phyloP scores from a whole-genome alignment of 2,113 vertebrate genomes.

The Sceloporus tristichus region DNA sequence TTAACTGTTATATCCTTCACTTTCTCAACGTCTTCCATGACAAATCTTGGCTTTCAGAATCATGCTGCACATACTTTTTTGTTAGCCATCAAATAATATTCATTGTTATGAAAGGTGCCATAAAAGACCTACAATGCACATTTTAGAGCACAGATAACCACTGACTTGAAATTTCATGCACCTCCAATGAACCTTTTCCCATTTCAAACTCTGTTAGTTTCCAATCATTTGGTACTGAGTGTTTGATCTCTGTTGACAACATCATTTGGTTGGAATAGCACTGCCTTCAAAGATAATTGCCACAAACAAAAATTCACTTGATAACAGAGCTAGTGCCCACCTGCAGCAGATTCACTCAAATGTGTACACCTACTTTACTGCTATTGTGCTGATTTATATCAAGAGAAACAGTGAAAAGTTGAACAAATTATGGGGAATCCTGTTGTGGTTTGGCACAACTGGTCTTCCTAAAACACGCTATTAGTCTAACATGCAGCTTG shows the following conservation, averaged over 20 bases:
- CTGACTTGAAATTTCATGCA: conserved; percentile 34
- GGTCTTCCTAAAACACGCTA: neutral
- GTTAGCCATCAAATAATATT: conserved; percentile 54
- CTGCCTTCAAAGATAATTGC: accelerated
- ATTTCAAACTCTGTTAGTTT: conserved; percentile 49
- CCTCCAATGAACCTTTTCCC: conserved; percentile 60
- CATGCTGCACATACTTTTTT: conserved; percentile 28
- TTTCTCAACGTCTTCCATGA: conserved; percentile 36
- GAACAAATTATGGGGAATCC: neutral
- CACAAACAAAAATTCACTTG: neutral
- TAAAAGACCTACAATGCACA: conserved; percentile 38
- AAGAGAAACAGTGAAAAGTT: neutral
- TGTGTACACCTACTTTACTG: neutral
- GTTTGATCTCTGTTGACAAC: neutral
- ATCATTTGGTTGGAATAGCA: neutral
- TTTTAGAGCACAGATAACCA: conserved; percentile 42
- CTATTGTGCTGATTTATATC: neutral
- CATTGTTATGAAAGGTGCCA: conserved; percentile 30
- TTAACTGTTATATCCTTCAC: conserved; percentile 8
- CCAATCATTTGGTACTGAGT: conserved; percentile 46
- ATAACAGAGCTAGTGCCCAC: neutral
- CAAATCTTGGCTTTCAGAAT: conserved; percentile 11
- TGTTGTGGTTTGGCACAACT: neutral
- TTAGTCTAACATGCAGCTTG: neutral
- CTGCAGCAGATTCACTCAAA: neutral